These are phyloP conservation scores for Rhodeus uyekii DNA, from an alignment of 2,797 vertebrate species.

Conservation along the genomic window DNA sequence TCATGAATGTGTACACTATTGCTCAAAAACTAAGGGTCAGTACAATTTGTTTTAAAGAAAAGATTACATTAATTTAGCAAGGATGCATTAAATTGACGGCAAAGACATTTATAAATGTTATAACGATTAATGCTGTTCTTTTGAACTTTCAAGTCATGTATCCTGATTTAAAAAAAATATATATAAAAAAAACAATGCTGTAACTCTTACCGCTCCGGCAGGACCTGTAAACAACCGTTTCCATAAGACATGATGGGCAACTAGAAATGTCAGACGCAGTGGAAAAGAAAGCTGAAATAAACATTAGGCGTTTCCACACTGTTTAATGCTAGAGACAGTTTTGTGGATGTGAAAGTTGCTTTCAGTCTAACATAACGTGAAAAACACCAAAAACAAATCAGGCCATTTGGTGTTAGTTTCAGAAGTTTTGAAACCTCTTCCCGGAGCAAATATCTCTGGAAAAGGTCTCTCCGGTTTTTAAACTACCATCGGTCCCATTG, in stretches of 20 bases:
- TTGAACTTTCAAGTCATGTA: not conserved
- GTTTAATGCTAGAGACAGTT: no score
- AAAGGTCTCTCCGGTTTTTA: not conserved
- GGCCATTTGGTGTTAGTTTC: not conserved
- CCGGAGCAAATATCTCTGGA: not conserved
- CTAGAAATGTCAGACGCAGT: not conserved
- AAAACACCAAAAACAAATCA: not conserved
- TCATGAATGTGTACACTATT: not conserved
- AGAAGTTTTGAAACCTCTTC: not conserved
- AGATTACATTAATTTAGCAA: not conserved
- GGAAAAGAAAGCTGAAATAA: not conserved
- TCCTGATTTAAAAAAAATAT: no score
- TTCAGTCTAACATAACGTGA: not conserved
- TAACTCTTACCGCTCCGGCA: not conserved
- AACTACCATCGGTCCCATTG: not conserved
- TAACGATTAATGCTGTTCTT: not conserved
- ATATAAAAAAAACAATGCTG: not conserved
- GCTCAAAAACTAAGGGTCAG: not conserved
- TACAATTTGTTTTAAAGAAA: not conserved
- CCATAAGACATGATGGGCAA: not conserved
- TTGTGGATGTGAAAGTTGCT: not conserved
- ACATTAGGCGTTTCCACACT: not conserved
- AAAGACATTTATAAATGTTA: no score
- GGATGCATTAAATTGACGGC: not conserved
- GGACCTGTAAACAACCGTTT: not conserved